Percentiles rank a stretch among this genome's conserved stretches.
phyloP scores from a whole-genome alignment of 1,140 invertebrate genomes.

The Physella acuta region DNA sequence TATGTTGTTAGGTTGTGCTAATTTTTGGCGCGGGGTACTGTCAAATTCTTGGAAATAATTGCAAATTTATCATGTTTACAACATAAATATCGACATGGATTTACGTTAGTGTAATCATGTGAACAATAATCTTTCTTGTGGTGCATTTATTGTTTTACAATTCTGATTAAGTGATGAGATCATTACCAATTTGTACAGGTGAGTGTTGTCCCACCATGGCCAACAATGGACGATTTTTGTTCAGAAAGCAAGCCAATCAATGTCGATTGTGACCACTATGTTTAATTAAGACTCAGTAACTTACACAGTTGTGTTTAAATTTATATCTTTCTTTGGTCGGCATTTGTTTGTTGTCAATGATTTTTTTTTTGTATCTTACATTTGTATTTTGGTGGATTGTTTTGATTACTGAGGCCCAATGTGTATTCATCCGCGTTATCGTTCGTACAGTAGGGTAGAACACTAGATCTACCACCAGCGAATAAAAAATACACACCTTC shows the following conservation, averaged over 20 bases:
- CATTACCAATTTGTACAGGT: conserved; percentile 25
- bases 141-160: conserved; percentile 16
- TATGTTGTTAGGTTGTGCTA: conserved; percentile 40
- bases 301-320: no score
- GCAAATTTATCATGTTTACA: conserved; percentile 28
- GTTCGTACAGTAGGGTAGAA: no score
- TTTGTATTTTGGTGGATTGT: conserved; percentile 7
- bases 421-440: conserved; percentile 23
- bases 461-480: no score
- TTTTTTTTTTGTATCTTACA: no score
- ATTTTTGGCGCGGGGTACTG: conserved; percentile 52
- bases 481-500: no score
- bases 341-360: no score
- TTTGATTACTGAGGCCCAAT: conserved; percentile 14
- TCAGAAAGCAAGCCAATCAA: no score
- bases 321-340: no score
- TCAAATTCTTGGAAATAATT: conserved; percentile 36
- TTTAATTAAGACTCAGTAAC: no score
- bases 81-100: conserved; percentile 22
- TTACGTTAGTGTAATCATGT: conserved; percentile 23
- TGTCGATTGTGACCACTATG: no score
- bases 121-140: conserved; percentile 25
- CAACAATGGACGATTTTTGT: conserved; percentile 26
- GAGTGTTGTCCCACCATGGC: conserved; percentile 22
- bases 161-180: conserved; percentile 8